Evolutionary conservation across 1,140 invertebrate genomes (phyloP), one percentile per base, ranked within the genome.

Genomic region (Geopemphigus sp.): DNA sequence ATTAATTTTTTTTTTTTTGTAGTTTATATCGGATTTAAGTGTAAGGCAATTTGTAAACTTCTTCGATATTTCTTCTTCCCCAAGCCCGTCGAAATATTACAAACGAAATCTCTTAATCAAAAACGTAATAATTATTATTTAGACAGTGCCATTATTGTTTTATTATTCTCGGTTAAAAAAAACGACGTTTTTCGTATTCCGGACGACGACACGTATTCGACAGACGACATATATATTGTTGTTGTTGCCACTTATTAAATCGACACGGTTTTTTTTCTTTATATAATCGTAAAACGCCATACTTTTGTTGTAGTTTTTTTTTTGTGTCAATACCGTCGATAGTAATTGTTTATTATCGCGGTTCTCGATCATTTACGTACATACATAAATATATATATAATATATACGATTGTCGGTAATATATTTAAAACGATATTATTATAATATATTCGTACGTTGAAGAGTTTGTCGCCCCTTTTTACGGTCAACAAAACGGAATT

Each of bases 71-170:
- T n/a, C n/a, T n/a, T n/a, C n/a, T n/a, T n/a, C n/a, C n/a, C n/a
- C n/a, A n/a, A n/a, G n/a, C n/a, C n/a, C n/a, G n/a, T n/a, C n/a
- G 32, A 39, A 39, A 39, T 39, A 39, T 39, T 39, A 61, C 14
- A 57, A 39, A 39, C n/a, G 59, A 12, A 50, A 17, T 50, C 26
- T 1, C 14, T 61, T 26, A 47, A 8, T 24, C 5, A 45, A 22
- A 29, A n/a, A 5, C 39, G 57, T 39, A 32, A 74, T n/a, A 32
- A 39, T n/a, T 45, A 59, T 59, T 39, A 39, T 74, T 5, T 74
- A 74, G 26, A 78, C 39, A 61, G 73, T 78, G 73, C 73, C 73
- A 78, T 78, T 72, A 54, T 54, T 78, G 61, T n/a, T n/a, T n/a
- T n/a, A n/a, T 61, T 61, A 47, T 78, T 78, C 17, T 45, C 32